phyloP scores from a whole-genome alignment of 2,113 vertebrate species.

The Chloropsis cyanopogon region DNA sequence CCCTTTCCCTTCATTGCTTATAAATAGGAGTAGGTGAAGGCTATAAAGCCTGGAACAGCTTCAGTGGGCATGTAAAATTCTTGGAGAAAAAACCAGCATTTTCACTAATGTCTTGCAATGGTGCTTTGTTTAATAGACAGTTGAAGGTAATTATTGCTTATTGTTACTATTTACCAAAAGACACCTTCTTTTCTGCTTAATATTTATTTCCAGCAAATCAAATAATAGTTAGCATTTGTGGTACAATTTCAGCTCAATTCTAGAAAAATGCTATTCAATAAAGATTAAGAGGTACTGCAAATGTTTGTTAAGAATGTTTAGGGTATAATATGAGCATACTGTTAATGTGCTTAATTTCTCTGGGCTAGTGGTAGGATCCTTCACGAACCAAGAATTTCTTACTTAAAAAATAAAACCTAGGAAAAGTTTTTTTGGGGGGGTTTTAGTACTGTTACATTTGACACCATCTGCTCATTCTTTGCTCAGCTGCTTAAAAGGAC shows the following conservation, averaged over 20 bases:
- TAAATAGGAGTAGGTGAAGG: neutral
- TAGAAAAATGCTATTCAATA: neutral
- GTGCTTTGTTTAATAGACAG: neutral
- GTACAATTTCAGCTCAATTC: neutral
- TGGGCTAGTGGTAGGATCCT: neutral
- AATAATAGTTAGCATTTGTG: neutral
- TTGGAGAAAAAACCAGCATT: neutral
- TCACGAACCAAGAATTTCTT: neutral
- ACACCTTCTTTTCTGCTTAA: neutral
- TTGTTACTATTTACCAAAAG: neutral
- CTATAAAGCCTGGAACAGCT: neutral
- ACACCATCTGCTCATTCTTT: constrained; percentile 59
- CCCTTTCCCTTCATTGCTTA: neutral
- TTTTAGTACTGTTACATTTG: constrained; percentile 3
- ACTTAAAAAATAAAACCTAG: neutral
- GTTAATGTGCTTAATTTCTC: neutral
- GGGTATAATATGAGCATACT: neutral
- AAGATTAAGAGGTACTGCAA: neutral
- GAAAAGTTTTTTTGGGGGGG: neutral
- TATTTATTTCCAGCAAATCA: neutral
- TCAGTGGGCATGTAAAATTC: neutral
- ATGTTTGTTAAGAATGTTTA: neutral
- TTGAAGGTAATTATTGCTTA: neutral
- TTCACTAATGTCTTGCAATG: neutral
- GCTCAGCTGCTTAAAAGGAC: constrained; percentile 51